Evolutionary conservation across 2,888 invertebrate species (phyloP), one percentile per base, ranked within the genome.

Genomic region (Drosophila neotestacea): DNA sequence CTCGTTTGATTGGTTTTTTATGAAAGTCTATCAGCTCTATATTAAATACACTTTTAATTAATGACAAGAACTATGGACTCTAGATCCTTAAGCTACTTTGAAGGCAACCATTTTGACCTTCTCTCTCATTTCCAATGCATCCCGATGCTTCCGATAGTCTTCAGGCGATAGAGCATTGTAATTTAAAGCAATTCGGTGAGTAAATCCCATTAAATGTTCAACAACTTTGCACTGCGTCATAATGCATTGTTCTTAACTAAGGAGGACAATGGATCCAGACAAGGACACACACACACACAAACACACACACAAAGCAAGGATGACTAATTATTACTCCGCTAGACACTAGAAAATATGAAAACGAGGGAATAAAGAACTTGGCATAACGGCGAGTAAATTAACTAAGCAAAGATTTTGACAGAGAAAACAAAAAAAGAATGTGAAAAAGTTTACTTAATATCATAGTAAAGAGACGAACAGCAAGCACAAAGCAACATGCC

Each of bases 151-250:
- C 50, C 32, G 16, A 44, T 67, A 38, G 42, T 41, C 42, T 50
- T 13, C 36, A 30, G 44, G 67, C 50, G 42, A 42, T 67, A 39
- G 50, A 48, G 50, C 70, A 60, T 41, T 69, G 70, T 73, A 76
- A 81, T 84, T 86, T 77, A 73, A 78, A 84, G 77, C 74, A 71
- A 81, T 74, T 86, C 69, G 61, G 64, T 61, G 48, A 70, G 64
- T 47, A 85, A 86, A 75, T 81, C 74, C 72, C 66, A 81, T 86
- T 81, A 76, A 84, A 84, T 81, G 73, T 81, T 81, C 34, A 84
- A 74, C 60, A 70, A 71, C 81, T 76, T 77, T 79, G 55, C 62
- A 50, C 55, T 36, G 68, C 70, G 61, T 64, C 65, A 67, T 56
- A 76, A 54, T 62, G 59, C 84, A 71, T 81, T 77, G 74, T 74